Conservation (phyloP, 2,888 invertebrate species). For the Dorcus parallelipipedus region DNA sequence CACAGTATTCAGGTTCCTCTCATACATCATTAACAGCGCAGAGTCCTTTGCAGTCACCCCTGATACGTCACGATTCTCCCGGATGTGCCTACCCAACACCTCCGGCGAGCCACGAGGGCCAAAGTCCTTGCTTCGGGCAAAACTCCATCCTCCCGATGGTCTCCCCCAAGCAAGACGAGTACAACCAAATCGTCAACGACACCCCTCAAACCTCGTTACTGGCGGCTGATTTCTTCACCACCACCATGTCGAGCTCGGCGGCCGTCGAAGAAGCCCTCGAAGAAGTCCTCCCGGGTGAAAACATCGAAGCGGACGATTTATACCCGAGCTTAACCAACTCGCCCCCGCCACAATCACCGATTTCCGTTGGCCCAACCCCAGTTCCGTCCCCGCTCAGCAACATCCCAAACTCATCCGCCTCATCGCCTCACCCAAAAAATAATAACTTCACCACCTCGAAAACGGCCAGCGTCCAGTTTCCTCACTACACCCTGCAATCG, state of each 20-base stretch:
- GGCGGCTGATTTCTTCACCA: slow-evolving; percentile 80
- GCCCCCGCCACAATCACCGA: slow-evolving; percentile 62
- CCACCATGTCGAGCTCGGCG: slow-evolving; percentile 81
- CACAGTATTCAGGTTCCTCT: slow-evolving; percentile 44
- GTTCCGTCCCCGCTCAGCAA: slow-evolving; percentile 52
- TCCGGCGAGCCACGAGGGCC: slow-evolving; percentile 82
- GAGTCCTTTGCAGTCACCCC: slow-evolving; percentile 63
- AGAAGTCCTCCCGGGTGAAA: slow-evolving; percentile 79
- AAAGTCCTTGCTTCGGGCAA: slow-evolving; percentile 57
- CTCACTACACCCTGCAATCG: slow-evolving; percentile 61
- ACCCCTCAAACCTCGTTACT: slow-evolving; percentile 76
- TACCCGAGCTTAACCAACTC: slow-evolving; percentile 51
- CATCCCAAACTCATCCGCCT: slow-evolving; percentile 38
- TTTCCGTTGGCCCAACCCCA: slow-evolving; percentile 53
- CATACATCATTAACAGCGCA: slow-evolving; percentile 52
- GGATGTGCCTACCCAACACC: slow-evolving; percentile 83
- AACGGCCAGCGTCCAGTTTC: slow-evolving; percentile 44
- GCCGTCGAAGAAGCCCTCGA: slow-evolving; percentile 83
- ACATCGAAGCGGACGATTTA: slow-evolving; percentile 55
- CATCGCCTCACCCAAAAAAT: slow-evolving; percentile 45
- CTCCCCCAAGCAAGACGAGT: slow-evolving; percentile 47
- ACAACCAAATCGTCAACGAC: slow-evolving; percentile 45
- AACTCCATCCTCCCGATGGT: slow-evolving; percentile 46
- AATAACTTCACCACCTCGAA: slow-evolving; percentile 44
- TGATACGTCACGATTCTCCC: slow-evolving; percentile 64